Conservation (phyloP, 2,888 invertebrate species). For the Cremastinae sp. region DNA sequence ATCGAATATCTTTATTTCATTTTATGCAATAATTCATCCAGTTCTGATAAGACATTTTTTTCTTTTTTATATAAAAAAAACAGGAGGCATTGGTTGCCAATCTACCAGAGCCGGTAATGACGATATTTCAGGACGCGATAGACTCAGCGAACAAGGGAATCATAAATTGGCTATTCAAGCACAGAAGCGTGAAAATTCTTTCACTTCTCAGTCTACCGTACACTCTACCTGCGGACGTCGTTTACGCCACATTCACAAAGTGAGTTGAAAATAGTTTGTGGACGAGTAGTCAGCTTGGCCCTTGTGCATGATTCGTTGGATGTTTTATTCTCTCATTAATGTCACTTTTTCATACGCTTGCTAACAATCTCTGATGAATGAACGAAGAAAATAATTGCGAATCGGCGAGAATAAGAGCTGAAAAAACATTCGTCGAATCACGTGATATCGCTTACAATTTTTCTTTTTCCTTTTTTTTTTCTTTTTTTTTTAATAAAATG, state of each 20-base stretch:
- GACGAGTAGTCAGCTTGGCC: not conserved
- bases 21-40: not conserved
- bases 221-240: slow-evolving; percentile 92
- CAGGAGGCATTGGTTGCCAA: slow-evolving; percentile 93
- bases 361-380: not conserved
- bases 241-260: slow-evolving; percentile 93
- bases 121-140: slow-evolving; percentile 95
- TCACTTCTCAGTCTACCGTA: slow-evolving; percentile 92
- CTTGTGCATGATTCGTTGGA: slow-evolving; percentile 42
- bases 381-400: slow-evolving; percentile 9
- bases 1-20: no score
- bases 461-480: no score
- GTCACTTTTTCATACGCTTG: not conserved
- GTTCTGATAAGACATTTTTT: not conserved
- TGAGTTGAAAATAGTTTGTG: slow-evolving; percentile 82
- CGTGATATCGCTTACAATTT: slow-evolving; percentile 45
- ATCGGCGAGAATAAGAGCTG: slow-evolving; percentile 12
- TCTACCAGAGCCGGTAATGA: slow-evolving; percentile 94
- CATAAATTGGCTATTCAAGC: slow-evolving; percentile 94
- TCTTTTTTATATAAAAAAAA: slow-evolving; percentile 41
- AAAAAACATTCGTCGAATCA: slow-evolving; percentile 12
- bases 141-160: slow-evolving; percentile 95
- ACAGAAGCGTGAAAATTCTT: slow-evolving; percentile 89
- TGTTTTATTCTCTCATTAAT: slow-evolving; percentile 22
- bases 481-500: no score